Percentiles rank a stretch among this genome's conserved stretches.
phyloP scores from a whole-genome alignment of 2,797 vertebrate genomes.

The Alauda arvensis region DNA sequence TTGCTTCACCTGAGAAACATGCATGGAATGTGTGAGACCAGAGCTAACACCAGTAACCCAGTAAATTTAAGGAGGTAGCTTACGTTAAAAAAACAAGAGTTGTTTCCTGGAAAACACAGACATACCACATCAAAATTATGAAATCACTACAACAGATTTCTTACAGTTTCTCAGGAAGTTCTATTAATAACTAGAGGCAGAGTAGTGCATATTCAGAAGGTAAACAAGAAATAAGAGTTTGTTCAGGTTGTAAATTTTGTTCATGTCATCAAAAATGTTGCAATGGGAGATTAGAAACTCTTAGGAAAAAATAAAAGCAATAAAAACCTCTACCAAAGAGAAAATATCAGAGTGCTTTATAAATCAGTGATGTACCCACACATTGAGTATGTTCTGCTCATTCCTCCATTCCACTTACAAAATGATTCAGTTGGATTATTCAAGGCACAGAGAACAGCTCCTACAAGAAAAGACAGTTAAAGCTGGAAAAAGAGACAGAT shows the following conservation, averaged over 20 bases:
- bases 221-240: background rate
- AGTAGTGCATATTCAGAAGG: background rate
- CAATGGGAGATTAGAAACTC: background rate
- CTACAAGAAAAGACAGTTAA: background rate
- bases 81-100: background rate
- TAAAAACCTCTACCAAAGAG: background rate
- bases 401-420: background rate
- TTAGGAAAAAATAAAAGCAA: background rate
- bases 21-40: background rate
- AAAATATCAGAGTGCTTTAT: background rate
- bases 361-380: background rate
- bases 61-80: background rate
- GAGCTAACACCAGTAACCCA: background rate
- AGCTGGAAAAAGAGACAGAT: background rate
- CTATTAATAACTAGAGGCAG: background rate
- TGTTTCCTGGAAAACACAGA: background rate
- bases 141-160: background rate
- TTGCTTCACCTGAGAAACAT: slow-evolving; percentile 29
- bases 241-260: background rate
- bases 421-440: background rate
- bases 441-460: background rate
- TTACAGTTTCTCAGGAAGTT: background rate
- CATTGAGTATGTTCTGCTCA: background rate
- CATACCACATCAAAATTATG: background rate
- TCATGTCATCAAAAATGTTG: background rate